Evolutionary conservation across 2,888 invertebrate genomes (phyloP).

Genomic region (Leptura quadrifasciata): DNA sequence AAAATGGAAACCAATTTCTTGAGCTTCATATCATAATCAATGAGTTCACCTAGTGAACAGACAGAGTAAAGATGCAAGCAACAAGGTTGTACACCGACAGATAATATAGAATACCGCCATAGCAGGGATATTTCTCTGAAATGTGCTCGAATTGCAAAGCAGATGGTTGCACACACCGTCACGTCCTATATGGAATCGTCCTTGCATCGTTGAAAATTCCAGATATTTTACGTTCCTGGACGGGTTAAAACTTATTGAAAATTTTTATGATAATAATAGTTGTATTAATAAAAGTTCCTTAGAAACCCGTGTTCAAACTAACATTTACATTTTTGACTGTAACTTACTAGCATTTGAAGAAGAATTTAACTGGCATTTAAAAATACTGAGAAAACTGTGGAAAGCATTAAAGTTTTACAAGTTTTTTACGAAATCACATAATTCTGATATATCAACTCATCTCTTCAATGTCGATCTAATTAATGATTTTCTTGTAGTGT

Average conservation of each 20-base stretch:
- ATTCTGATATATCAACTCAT: too few relatives aligned
- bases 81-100: slow-evolving; percentile 25
- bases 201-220: neutral
- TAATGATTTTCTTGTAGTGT: too few relatives aligned
- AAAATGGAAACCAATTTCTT: neutral
- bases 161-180: slow-evolving; percentile 27
- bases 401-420: too few relatives aligned
- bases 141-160: slow-evolving; percentile 35
- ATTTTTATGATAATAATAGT: neutral
- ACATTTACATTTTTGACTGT: neutral
- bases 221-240: slow-evolving; percentile 7
- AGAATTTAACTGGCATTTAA: too few relatives aligned
- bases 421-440: too few relatives aligned
- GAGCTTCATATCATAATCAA: slow-evolving; percentile 2
- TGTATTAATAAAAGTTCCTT: neutral
- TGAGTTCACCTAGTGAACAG: neutral
- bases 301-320: neutral
- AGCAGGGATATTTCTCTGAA: slow-evolving; percentile 15
- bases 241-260: neutral
- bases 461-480: too few relatives aligned
- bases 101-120: slow-evolving; percentile 30
- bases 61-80: neutral
- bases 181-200: slow-evolving; percentile 22
- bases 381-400: too few relatives aligned
- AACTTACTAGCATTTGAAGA: too few relatives aligned